Percentiles rank a stretch among this genome's conserved stretches.
Conservation (phyloP, 2,113 vertebrate genomes). For the Salminus brasiliensis region DNA sequence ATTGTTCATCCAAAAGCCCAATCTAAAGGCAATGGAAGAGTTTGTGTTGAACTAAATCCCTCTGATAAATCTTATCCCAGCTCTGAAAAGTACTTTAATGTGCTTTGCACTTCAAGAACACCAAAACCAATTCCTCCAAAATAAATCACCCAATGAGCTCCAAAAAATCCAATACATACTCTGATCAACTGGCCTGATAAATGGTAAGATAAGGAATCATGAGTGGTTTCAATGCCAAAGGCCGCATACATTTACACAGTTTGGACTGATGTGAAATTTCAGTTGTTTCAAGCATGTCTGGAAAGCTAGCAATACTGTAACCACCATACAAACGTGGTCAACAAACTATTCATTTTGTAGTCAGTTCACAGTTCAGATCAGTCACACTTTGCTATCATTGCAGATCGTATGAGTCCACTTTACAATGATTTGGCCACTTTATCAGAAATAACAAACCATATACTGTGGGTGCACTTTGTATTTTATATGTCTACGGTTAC, state of each 20-base stretch:
- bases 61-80: not conserved
- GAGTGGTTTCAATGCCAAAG: not conserved
- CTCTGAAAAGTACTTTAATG: not conserved
- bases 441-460: too few species aligned
- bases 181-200: conserved; percentile 5
- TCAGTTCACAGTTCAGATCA: too few species aligned
- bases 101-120: not conserved
- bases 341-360: too few species aligned
- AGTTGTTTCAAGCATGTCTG: too few species aligned
- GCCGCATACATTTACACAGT: not conserved
- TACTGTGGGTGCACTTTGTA: too few species aligned
- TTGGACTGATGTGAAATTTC: not conserved
- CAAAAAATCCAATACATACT: not conserved
- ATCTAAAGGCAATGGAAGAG: not conserved
- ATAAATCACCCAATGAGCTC: not conserved
- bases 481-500: too few species aligned
- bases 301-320: too few species aligned
- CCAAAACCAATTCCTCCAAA: not conserved
- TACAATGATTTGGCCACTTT: too few species aligned
- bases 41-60: not conserved
- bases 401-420: too few species aligned
- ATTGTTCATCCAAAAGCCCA: not conserved
- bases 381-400: too few species aligned
- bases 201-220: not conserved
- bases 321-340: too few species aligned